Evolutionary conservation across 2,888 invertebrate genomes (phyloP), one percentile per base, ranked within the genome.

Genomic region (Melanostoma mellinum): DNA sequence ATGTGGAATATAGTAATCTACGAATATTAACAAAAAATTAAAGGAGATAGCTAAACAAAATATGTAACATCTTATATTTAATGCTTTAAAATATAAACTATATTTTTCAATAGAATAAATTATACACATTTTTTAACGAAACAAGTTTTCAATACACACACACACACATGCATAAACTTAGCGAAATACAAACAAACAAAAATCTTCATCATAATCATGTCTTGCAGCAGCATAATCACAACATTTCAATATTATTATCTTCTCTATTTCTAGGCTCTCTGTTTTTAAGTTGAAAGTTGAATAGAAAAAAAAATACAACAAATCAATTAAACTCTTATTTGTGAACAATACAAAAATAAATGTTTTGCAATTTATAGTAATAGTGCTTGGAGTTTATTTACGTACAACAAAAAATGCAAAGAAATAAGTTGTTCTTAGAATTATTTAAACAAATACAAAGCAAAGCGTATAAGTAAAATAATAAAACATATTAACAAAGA

Each of bases 21-120:
- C 52, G 9, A 77, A 81, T 9, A 77, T 56, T 6, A 35, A 46
- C 55, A 33, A 65, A 67, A 78, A 63, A 20, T 46, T 3, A 38
- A 30, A 36, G 20, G 0, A 63, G 20, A 20, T 20, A 20, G 20
- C 1, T 20, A 20, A 20, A 74, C 63, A 77, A 48, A 68, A 68
- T 74, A 73, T 44, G 61, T 73, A 61, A 61, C 50, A 69, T 53
- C 71, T 71, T 85, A 79, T 85, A 79, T 86, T 85, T 73, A 76
- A 84, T 78, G 82, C 82, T 82, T 82, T 77, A 81, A 76, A 53
- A 63, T 81, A 77, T 76, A 65, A 81, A 77, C 72, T 81, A 82
- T 82, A 82, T 82, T 82, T 82, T 81, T 72, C 63, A 79, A 85
- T 80, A 75, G 75, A 80, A 72, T 81, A 38, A 85, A 85, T 79